These are phyloP conservation scores for Trypoxylus dichotomus DNA, from an alignment of 1,140 invertebrate species.

Conservation along the genomic window DNA sequence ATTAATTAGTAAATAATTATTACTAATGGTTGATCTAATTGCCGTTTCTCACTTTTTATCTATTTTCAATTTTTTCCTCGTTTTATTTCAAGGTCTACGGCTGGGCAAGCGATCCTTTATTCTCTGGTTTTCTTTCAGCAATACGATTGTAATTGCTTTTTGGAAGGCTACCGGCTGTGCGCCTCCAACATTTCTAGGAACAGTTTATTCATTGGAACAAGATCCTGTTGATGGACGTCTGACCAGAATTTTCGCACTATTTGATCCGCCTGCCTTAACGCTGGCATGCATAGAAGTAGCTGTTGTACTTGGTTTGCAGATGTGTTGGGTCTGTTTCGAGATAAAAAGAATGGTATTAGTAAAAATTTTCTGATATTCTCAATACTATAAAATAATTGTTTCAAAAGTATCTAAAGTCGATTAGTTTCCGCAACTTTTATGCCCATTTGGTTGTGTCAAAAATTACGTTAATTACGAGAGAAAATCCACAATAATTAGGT, in stretches of 20 bases:
- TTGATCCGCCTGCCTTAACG: conserved; percentile 85
- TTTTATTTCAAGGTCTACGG: not conserved
- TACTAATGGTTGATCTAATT: not conserved
- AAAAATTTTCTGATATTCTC: too few relatives aligned
- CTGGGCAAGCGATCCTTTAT: not conserved
- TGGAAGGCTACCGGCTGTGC: conserved; percentile 58
- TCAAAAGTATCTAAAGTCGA: too few relatives aligned
- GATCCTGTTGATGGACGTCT: conserved; percentile 81
- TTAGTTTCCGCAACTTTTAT: too few relatives aligned
- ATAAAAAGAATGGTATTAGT: conserved; percentile 42
- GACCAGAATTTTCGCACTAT: conserved; percentile 90
- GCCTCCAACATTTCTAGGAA: conserved; percentile 96
- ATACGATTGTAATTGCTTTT: not conserved
- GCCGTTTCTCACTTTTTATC: not conserved
- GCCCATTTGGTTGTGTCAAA: too few relatives aligned
- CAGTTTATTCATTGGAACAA: conserved; percentile 94
- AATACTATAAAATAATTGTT: too few relatives aligned
- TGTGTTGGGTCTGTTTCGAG: conserved; percentile 62
- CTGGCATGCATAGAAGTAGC: conserved; percentile 84
- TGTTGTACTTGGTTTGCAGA: conserved; percentile 75
- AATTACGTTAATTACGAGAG: too few relatives aligned
- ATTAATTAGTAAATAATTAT: too few relatives aligned
- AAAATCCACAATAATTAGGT: too few relatives aligned
- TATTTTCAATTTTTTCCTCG: too few relatives aligned
- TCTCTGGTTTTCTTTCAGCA: not conserved